Base-by-base conservation (phyloP, 2,113 vertebrate genomes). In the Aepyceros melampus region DNA sequence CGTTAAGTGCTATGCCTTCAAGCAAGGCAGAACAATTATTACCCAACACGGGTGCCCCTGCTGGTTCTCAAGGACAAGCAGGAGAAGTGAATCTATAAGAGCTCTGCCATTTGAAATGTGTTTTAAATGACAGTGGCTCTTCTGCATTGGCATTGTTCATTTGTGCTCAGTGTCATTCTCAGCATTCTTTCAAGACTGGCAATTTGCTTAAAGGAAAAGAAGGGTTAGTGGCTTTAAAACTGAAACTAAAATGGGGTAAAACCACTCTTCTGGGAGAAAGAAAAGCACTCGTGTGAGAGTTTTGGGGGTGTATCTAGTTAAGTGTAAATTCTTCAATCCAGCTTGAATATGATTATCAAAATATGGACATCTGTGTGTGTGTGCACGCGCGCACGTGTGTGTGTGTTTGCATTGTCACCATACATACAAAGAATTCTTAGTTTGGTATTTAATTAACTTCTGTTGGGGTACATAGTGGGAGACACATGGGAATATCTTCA, bases 1-100 rank as follows among this genome's bases (percentile, higher is more conserved):
- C 96, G 45, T 87, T 90, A 94, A 96, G 87, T 91, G 56, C 15
- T 94, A 49, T 87, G 95, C 94, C 98, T 97, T 97, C 47, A 95
- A 98, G 97, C 92, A 98, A 98, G 89, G 47, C 74, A 94, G 93
- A 95, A 45, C 96, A 97, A 98, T 98, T 97, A 97, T 94, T 84
- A 95, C 60, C 67, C 92, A 97, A 97, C 94, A 91, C 0, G 0
- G 62, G 19, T 79, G 67, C 33, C 58, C 95, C 94, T 87, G 79
- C 90, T 60, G 40, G 19, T 84, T 95, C 82, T 97, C 97, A 97
- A 98, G 98, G 98, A 97, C 97, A 96, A 88, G 84, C 8, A 87
- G 87, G 85, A 67, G 47, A 94, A 93, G 78, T 51, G 82, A 94
- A 97, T 98, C 67, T 25, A 83, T 98, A 97, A 96, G 9, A 88